Conservation (phyloP, 2,888 invertebrate species). For the Leucophenga maculata region DNA sequence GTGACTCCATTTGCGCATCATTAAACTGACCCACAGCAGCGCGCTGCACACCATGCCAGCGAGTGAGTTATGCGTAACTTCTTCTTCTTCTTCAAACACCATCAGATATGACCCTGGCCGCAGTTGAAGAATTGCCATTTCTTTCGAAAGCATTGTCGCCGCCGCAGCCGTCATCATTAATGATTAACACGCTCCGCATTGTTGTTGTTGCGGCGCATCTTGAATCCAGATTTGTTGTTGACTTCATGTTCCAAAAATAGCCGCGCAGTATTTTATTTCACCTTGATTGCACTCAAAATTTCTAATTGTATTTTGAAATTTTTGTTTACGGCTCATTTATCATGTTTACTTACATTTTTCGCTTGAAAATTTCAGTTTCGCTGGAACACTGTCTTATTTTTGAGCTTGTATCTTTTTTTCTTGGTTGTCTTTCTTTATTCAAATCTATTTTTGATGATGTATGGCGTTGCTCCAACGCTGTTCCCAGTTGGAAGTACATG, state of each 20-base stretch:
- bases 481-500: background rate
- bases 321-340: constrained; percentile 19
- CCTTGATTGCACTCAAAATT: constrained; percentile 22
- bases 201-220: too few relatives aligned
- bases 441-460: constrained; percentile 26
- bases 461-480: background rate
- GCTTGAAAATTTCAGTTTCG: too few relatives aligned
- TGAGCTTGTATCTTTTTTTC: background rate
- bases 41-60: background rate
- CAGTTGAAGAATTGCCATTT: constrained; percentile 6
- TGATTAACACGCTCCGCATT: background rate
- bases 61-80: background rate
- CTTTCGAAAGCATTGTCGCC: constrained; percentile 18
- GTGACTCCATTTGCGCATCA: constrained; percentile 15
- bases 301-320: constrained; percentile 13
- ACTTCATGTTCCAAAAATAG: too few relatives aligned
- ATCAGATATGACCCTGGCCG: background rate
- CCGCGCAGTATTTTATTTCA: background rate
- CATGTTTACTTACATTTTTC: background rate
- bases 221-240: too few relatives aligned
- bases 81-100: background rate
- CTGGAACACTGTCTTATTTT: too few relatives aligned
- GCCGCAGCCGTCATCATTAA: background rate
- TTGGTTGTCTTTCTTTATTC: background rate
- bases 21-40: constrained; percentile 1